Evolutionary conservation across 1,140 invertebrate species (phyloP).

Genomic region (Cataglyphis hispanica): DNA sequence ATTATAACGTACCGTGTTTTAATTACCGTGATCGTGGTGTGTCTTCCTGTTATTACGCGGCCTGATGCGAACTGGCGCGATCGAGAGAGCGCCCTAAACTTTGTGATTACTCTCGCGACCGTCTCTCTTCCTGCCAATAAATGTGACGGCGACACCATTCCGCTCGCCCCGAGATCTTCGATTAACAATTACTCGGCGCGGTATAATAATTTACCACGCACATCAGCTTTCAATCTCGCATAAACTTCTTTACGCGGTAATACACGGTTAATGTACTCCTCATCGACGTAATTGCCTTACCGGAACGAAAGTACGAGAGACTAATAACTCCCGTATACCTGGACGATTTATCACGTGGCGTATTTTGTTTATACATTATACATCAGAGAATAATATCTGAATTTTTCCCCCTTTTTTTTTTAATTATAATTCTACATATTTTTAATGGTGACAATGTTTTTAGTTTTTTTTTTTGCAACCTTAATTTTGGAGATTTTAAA

Average conservation of each 20-base stretch:
- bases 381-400: neutral
- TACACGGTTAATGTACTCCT: constrained; percentile 30
- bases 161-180: constrained; percentile 21
- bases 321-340: constrained; percentile 27
- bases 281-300: constrained; percentile 34
- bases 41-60: constrained; percentile 71
- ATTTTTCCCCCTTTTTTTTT: neutral
- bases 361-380: neutral
- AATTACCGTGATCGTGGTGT: constrained; percentile 72
- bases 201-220: constrained; percentile 44
- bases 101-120: constrained; percentile 44
- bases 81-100: constrained; percentile 54
- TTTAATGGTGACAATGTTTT: neutral
- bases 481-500: neutral
- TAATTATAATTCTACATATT: neutral
- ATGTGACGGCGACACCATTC: constrained; percentile 58
- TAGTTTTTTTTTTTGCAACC: too few relatives aligned
- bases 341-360: neutral
- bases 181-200: constrained; percentile 50
- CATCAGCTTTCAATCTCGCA: constrained; percentile 31
- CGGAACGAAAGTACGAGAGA: constrained; percentile 19
- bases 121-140: constrained; percentile 47
- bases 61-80: constrained; percentile 61
- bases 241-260: constrained; percentile 17
- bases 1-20: constrained; percentile 74